A percentile compares a stretch with the other conserved stretches of the same genome.
Conservation (phyloP, 1,140 invertebrate species). For the Armadillidium nasatum region DNA sequence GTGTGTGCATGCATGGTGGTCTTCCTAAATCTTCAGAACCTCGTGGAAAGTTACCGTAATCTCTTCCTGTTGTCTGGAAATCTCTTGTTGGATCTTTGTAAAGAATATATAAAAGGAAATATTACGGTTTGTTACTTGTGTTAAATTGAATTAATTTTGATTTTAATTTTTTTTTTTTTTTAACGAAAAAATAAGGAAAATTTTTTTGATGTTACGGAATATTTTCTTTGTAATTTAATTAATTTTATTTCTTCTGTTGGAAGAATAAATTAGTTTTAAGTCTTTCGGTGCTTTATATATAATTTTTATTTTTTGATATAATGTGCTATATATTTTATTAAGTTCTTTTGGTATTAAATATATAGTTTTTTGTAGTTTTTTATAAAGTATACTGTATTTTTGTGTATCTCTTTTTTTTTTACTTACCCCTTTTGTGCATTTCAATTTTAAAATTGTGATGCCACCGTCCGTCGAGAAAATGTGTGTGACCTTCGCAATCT, state of each 20-base stretch:
- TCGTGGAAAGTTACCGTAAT: constrained; percentile 33
- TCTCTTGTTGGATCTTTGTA: not conserved
- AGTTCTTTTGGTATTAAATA: not conserved
- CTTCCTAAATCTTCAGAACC: constrained; percentile 27
- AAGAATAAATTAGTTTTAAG: too few species aligned
- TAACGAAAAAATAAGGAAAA: too few species aligned
- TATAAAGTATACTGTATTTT: not conserved
- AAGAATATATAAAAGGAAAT: not conserved
- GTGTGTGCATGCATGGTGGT: constrained; percentile 27
- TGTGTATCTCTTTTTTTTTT: not conserved
- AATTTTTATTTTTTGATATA: too few species aligned
- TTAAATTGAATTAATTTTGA: not conserved
- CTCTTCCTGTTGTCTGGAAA: constrained; percentile 28
- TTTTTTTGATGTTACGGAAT: too few species aligned
- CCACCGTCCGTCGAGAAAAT: not conserved
- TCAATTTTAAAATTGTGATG: not conserved
- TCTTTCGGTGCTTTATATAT: too few species aligned
- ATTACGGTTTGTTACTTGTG: not conserved
- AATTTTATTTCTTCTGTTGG: too few species aligned
- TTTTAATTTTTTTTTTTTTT: not conserved
- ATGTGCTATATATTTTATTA: too few species aligned
- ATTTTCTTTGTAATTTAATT: too few species aligned
- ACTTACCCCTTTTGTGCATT: not conserved
- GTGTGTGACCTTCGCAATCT: not conserved
- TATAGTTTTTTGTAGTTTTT: not conserved